Base-by-base conservation (phyloP, 2,888 invertebrate species). In the Lasioglossum lativentre region DNA sequence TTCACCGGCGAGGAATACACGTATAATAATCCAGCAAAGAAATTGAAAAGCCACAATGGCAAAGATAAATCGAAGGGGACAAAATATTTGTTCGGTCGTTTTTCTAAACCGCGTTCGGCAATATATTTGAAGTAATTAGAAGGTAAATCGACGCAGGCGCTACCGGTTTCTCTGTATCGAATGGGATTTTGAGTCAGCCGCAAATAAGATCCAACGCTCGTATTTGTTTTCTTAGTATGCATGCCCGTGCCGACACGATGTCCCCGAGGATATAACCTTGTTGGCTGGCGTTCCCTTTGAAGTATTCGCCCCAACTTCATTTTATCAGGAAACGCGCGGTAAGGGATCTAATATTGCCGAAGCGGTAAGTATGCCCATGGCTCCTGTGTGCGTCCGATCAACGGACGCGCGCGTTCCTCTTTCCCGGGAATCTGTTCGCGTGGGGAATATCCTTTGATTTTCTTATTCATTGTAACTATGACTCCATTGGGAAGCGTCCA, bases 331-430 rank as follows among this genome's bases (percentile, higher is more conserved):
- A 92, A 89, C 89, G 85, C 87, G 87, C 86, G 89, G 89, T 86
- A 88, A 86, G 84, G 88, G 90, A 92, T 92, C 92, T 92, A 90
- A 92, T 92, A 92, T 91, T 87, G 91, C 85, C 86, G 86, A 85
- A 82, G 83, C 80, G 83, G 88, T 86, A 88, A 85, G 86, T 89
- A 79, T 82, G 84, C 83, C 68, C 71, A 42, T 68, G 56, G 78
- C 75, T 68, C 75, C 80, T 76, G 83, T 82, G 42, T 40, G 76
- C 74, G 59, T 79, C 66, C 75, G 88, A 87, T 88, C 85, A 74
- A 73, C 78, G 77, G 75, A 16, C 30, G 34, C 30, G 77, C 73
- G 70, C n/a, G 80, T 77, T 79, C 63, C 63, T 78, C 74, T 85
- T 88, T 88, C 81, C 76, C 16, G 30, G 70, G 47, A 76, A 47